A percentile compares a stretch with the other conserved stretches of the same genome.
Conservation (phyloP, 2,113 vertebrate species). For the Neodontobutis hainanensis region DNA sequence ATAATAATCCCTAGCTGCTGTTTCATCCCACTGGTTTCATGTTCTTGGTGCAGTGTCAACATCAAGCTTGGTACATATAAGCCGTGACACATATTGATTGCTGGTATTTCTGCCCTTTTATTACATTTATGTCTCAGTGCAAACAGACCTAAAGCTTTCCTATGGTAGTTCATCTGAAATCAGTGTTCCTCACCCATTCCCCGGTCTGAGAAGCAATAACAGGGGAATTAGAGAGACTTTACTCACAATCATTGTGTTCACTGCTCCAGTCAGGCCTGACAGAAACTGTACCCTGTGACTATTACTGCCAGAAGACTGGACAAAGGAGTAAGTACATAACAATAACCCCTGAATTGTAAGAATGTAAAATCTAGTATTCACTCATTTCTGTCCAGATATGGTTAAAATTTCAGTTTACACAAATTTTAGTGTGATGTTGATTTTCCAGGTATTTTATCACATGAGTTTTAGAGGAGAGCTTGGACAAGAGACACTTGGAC, state of each 20-base stretch:
- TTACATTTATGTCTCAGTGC: slow-evolving; percentile 53
- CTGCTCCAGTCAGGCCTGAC: not conserved
- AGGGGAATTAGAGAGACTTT: slow-evolving; percentile 36
- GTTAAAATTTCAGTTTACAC: too few species aligned
- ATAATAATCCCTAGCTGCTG: slow-evolving; percentile 1
- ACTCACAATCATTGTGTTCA: slow-evolving; percentile 29
- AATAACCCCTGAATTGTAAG: too few species aligned
- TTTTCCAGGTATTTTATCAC: too few species aligned
- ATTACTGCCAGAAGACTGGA: not conserved
- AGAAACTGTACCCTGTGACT: not conserved
- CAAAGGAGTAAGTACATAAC: too few species aligned
- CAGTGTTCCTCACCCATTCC: slow-evolving; percentile 21
- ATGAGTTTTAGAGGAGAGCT: too few species aligned
- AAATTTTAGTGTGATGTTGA: too few species aligned
- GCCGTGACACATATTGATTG: slow-evolving; percentile 49
- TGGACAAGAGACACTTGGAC: too few species aligned
- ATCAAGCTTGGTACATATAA: slow-evolving; percentile 20
- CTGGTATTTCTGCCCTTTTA: slow-evolving; percentile 46
- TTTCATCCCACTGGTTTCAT: not conserved
- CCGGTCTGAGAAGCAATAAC: slow-evolving; percentile 57
- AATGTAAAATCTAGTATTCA: too few species aligned
- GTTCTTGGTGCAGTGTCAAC: slow-evolving; percentile 23
- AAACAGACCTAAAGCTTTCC: slow-evolving; percentile 45
- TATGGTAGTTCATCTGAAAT: slow-evolving; percentile 29
- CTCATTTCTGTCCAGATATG: too few species aligned